phyloP scores from a whole-genome alignment of 2,113 vertebrate species.

The Cryptoleucopteryx plumbea region DNA sequence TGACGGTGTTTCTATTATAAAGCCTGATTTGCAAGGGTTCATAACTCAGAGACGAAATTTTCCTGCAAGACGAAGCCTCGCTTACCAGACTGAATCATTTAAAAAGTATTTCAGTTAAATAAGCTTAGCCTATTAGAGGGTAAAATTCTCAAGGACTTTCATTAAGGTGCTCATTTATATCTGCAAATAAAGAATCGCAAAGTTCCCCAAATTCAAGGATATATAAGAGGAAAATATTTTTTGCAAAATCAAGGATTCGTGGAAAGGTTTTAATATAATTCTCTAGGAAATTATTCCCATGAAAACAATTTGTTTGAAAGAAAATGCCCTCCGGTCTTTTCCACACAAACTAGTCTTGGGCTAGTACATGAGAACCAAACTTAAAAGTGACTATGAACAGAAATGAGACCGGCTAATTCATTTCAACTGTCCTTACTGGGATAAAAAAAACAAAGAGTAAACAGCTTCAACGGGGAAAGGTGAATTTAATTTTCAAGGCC shows the following conservation, averaged over 20 bases:
- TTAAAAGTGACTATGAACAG: slow-evolving; percentile 30
- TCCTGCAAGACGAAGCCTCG: slow-evolving; percentile 45
- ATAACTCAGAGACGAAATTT: slow-evolving; percentile 69
- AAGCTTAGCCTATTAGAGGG: slow-evolving; percentile 37
- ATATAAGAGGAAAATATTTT: not conserved
- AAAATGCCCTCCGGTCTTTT: slow-evolving; percentile 40
- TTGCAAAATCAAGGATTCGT: not conserved
- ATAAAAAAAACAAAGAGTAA: slow-evolving; percentile 1
- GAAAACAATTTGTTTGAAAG: slow-evolving; percentile 63
- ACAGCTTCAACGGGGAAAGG: slow-evolving; percentile 6
- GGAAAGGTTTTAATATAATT: slow-evolving; percentile 39
- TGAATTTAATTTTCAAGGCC: slow-evolving; percentile 55
- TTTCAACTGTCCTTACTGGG: slow-evolving; percentile 42
- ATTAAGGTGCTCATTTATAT: slow-evolving; percentile 23
- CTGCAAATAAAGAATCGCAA: not conserved
- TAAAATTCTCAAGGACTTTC: slow-evolving; percentile 50
- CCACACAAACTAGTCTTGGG: slow-evolving; percentile 37
- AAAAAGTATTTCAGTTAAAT: slow-evolving; percentile 34
- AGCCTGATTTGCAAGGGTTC: slow-evolving; percentile 75
- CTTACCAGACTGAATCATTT: not conserved
- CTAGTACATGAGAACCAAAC: slow-evolving; percentile 39
- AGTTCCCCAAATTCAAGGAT: not conserved
- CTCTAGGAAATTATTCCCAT: slow-evolving; percentile 55
- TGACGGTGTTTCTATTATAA: slow-evolving; percentile 72
- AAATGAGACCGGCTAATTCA: slow-evolving; percentile 12